A percentile compares a stretch with the other conserved stretches of the same genome.
phyloP scores from a whole-genome alignment of 2,113 vertebrate species.

The Piliocolobus tephrosceles region DNA sequence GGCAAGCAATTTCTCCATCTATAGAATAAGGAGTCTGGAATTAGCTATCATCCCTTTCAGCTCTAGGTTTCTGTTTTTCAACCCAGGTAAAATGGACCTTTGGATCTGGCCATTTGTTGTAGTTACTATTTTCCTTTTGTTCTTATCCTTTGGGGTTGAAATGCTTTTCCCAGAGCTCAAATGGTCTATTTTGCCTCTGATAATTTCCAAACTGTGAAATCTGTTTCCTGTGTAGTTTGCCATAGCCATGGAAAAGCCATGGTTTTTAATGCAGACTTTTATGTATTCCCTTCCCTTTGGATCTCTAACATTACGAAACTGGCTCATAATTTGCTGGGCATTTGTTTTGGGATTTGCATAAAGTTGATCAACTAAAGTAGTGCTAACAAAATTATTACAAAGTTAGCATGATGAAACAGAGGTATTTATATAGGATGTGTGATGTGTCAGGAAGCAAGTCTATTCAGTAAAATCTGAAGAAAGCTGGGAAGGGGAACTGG shows the following conservation, averaged over 20 bases:
- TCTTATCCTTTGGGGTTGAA: not conserved
- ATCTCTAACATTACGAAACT: not conserved
- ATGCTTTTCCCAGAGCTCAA: not conserved
- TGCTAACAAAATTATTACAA: not conserved
- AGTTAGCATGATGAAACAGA: not conserved
- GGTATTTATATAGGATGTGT: not conserved
- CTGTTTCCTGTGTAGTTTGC: not conserved
- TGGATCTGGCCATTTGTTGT: not conserved
- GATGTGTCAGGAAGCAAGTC: not conserved
- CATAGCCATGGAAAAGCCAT: not conserved
- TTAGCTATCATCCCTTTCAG: not conserved
- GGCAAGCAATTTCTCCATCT: not conserved
- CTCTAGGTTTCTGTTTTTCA: not conserved
- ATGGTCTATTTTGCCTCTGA: not conserved
- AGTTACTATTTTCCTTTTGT: not conserved
- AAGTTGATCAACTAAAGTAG: not conserved
- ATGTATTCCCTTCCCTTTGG: not conserved
- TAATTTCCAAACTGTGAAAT: slow-evolving; percentile 13
- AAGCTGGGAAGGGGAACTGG: not conserved
- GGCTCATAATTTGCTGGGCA: not conserved
- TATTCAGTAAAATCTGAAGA: not conserved
- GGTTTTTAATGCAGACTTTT: not conserved
- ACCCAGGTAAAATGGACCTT: not conserved
- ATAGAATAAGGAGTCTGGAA: not conserved
- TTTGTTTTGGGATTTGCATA: not conserved